Conservation (phyloP, 1,140 invertebrate genomes). For the Brachionus plicatilis region DNA sequence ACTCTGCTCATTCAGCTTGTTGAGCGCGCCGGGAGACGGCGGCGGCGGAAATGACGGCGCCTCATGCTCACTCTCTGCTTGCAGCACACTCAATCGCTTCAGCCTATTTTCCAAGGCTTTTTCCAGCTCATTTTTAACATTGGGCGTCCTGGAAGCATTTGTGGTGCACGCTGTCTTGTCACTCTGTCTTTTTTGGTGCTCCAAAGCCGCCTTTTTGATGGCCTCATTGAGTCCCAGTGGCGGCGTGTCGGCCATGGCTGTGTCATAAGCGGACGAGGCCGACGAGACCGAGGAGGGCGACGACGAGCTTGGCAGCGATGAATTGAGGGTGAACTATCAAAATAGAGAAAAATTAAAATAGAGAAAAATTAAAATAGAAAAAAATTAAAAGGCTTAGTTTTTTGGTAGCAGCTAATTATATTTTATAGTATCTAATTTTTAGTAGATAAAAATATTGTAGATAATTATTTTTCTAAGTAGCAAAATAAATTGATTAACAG, state of each 20-base stretch:
- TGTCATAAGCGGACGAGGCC: background rate
- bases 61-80: background rate
- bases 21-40: background rate
- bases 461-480: too few species aligned
- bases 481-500: too few species aligned
- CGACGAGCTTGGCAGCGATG: background rate
- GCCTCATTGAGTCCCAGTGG: background rate
- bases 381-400: too few species aligned
- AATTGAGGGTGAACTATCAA: too few species aligned
- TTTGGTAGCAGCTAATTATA: too few species aligned
- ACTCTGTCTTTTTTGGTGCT: background rate
- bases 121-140: slow-evolving; percentile 9
- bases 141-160: background rate
- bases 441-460: too few species aligned
- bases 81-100: background rate
- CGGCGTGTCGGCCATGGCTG: background rate
- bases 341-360: too few species aligned
- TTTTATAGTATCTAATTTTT: too few species aligned
- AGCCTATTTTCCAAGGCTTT: slow-evolving; percentile 6
- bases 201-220: background rate
- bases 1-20: background rate
- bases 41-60: slow-evolving; percentile 25
- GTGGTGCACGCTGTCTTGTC: background rate
- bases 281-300: slow-evolving; percentile 21
- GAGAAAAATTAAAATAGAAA: too few species aligned